A percentile compares a stretch with the other conserved stretches of the same genome.
Conservation (phyloP, 92 coral and sea anemone species). For the Umimayanthus chanpuru region DNA sequence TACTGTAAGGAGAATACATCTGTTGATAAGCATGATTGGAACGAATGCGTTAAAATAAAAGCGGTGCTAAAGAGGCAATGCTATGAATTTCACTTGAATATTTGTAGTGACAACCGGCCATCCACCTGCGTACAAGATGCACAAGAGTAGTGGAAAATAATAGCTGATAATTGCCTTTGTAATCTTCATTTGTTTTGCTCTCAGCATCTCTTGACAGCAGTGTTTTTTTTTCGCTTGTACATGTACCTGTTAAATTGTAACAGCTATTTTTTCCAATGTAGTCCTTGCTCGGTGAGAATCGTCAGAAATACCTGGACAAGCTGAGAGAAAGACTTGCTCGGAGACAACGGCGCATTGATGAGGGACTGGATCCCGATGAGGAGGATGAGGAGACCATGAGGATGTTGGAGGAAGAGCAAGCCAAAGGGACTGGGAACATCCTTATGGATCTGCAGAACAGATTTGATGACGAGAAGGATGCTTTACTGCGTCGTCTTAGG, state of each 20-base stretch:
- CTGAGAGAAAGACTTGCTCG: conserved; percentile 81
- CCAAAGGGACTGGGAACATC: conserved; percentile 85
- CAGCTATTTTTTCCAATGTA: conserved; percentile 6
- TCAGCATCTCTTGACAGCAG: too few species aligned
- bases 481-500: conserved; percentile 83
- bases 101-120: background rate
- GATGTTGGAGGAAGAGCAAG: conserved; percentile 77
- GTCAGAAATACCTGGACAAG: conserved; percentile 84
- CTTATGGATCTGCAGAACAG: conserved; percentile 93
- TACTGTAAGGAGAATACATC: too few species aligned
- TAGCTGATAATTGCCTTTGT: too few species aligned
- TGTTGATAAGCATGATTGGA: too few species aligned
- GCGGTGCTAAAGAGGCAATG: background rate
- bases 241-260: background rate
- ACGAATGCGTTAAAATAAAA: too few species aligned
- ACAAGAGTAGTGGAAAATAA: too few species aligned
- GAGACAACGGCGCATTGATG: conserved; percentile 72
- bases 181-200: too few species aligned
- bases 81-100: background rate
- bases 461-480: conserved; percentile 92
- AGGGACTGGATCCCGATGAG: conserved; percentile 90
- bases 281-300: conserved; percentile 92
- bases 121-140: background rate
- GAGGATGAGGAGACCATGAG: conserved; percentile 84
- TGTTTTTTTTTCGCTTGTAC: background rate